phyloP scores from a whole-genome alignment of 2,888 invertebrate genomes.

The Acrobasis suavella region DNA sequence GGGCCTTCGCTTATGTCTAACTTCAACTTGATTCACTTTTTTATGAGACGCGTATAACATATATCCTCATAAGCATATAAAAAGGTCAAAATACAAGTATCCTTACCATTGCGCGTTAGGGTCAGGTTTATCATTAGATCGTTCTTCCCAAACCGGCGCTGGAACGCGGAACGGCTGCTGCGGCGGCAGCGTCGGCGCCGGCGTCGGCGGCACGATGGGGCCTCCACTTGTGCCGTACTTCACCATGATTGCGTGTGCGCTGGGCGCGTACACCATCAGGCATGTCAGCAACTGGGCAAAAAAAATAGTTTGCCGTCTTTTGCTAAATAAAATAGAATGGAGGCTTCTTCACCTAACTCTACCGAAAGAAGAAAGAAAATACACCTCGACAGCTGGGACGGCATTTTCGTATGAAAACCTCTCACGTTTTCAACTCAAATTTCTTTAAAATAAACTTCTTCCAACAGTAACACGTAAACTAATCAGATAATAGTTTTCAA shows the following conservation, averaged over 20 bases:
- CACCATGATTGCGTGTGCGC: constrained; percentile 82
- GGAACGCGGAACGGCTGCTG: constrained; percentile 80
- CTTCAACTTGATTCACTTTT: too few relatives aligned
- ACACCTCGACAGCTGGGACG: too few relatives aligned
- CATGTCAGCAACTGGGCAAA: constrained; percentile 63
- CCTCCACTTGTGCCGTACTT: constrained; percentile 84
- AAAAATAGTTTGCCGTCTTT: not conserved
- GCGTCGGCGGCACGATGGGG: constrained; percentile 82
- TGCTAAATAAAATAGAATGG: not conserved
- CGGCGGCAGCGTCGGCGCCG: constrained; percentile 70
- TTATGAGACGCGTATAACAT: too few relatives aligned
- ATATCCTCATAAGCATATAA: too few relatives aligned
- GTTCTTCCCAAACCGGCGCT: constrained; percentile 84
- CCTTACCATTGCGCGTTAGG: constrained; percentile 84
- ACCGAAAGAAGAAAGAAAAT: too few relatives aligned
- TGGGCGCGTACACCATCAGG: constrained; percentile 70
- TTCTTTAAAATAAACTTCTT: too few relatives aligned
- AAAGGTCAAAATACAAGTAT: not conserved
- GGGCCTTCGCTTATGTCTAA: too few relatives aligned
- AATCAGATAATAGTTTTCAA: too few relatives aligned
- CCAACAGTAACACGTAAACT: too few relatives aligned
- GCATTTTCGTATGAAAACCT: too few relatives aligned
- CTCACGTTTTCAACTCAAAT: too few relatives aligned
- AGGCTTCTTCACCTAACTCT: too few relatives aligned
- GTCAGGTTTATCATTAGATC: constrained; percentile 81